Evolutionary conservation across 2,797 vertebrate species (phyloP).

Genomic region (Emys orbicularis): DNA sequence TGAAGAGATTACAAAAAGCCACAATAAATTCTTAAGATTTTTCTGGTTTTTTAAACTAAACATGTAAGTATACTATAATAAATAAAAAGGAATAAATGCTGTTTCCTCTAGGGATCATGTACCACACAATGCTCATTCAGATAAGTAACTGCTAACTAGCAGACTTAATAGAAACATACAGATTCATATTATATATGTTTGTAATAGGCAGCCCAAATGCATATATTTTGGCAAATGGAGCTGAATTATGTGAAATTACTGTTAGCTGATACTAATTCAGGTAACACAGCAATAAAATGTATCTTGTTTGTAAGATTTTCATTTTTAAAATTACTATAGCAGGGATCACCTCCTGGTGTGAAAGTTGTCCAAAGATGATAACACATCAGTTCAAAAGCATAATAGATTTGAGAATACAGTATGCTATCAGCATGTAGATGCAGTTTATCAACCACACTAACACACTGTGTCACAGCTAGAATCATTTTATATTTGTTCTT

Average conservation of each 20-base stretch:
- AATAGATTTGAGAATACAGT: slow-evolving; percentile 78
- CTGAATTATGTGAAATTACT: slow-evolving; percentile 49
- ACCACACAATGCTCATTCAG: background rate
- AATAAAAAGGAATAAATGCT: background rate
- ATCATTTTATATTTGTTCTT: slow-evolving; percentile 79
- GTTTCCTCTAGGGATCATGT: slow-evolving; percentile 26
- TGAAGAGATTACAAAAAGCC: background rate
- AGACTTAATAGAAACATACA: slow-evolving; percentile 53
- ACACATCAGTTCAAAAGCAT: slow-evolving; percentile 77
- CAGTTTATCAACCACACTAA: slow-evolving; percentile 71
- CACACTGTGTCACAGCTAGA: slow-evolving; percentile 81
- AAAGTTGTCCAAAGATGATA: slow-evolving; percentile 84
- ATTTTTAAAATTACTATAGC: slow-evolving; percentile 76
- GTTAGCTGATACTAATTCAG: slow-evolving; percentile 75
- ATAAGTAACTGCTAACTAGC: slow-evolving; percentile 32
- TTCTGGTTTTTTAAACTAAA: slow-evolving; percentile 22
- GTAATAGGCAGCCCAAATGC: slow-evolving; percentile 38
- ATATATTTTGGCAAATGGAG: slow-evolving; percentile 31
- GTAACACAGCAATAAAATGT: slow-evolving; percentile 68
- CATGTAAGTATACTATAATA: background rate
- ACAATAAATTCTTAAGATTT: background rate
- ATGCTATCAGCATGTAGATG: slow-evolving; percentile 72
- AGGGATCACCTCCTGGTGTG: slow-evolving; percentile 78
- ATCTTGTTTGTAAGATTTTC: slow-evolving; percentile 80
- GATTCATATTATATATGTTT: slow-evolving; percentile 57